Evolutionary conservation across 2,797 vertebrate species (phyloP), one percentile per base, ranked within the genome.

Genomic region (Liasis olivaceus): DNA sequence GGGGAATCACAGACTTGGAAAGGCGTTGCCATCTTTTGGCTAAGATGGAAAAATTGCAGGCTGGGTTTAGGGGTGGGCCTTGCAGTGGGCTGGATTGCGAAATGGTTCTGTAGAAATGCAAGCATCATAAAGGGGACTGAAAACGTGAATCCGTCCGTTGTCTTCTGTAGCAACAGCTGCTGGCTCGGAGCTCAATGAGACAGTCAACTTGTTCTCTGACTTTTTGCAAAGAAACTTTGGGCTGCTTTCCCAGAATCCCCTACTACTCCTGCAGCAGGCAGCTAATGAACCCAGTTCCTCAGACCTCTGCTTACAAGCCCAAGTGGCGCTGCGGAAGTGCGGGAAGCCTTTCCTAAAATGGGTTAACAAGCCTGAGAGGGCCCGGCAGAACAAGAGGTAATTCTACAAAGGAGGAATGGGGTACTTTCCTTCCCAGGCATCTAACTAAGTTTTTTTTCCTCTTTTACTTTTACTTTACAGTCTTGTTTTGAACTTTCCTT

Each of bases 191-290:
- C 62, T 85, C 0, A 93, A 94, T 0, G n/a, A 90, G 58, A n/a
- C 59, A 0, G 81, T 98, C 17, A 92, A 94, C 2, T 96, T 96
- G 4, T 98, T 98, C 81, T 90, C 81, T 20, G 90, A 89, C 54
- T 99, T 99, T 95, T 96, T 99, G 95, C 97, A 87, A 84, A 97
- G 96, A 47, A 98, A 98, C 72, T 93, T 97, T 17, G 58, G 96
- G 13, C 91, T 98, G 17, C 97, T 99, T 60, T 97, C 98, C 81
- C 97, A 96, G 87, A 98, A 98, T 96, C 98, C 98, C 0, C 92
- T 95, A 12, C 97, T 99, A 11, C 98, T 98, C 91, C 54, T 97
- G 81, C 99, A 99, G 96, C 98, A 98, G 95, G 98, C 98, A 13
- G 96, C 98, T 59, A 98, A 98, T 20, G 98, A 98, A 91, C 97